Base-by-base conservation (phyloP, 2,113 vertebrate species). In the Paradoxurus hermaphroditus region DNA sequence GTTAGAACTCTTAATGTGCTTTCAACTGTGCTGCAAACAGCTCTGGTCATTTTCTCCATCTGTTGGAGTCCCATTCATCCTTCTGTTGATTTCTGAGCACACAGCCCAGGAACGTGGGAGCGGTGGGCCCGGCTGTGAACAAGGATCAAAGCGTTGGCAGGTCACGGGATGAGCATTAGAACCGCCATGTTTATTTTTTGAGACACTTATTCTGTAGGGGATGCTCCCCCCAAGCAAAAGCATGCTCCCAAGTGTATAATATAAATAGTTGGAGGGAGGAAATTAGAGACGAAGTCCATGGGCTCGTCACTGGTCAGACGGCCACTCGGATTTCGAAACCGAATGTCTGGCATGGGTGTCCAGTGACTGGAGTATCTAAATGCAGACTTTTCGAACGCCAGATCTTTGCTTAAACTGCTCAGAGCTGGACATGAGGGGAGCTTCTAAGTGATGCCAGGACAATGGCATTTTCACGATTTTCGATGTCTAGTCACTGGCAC, bases 41-140 rank as follows among this genome's bases (percentile, higher is more conserved):
- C 83, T n/a, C 21, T 10, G n/a, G 81, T 31, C 8, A 21, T 65
- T 36, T 46, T 36, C 67, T 78, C 70, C 27, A 3, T 9, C 46
- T 34, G 4, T 15, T 7, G 29, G 53, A 18, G 16, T 1, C 2
- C 31, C 31, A 0, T 11, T 19, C 9, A 6, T 23, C 44, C 56
- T 18, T 23, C 29, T 46, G 39, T 27, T 25, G 68, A 14, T 27
- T 93, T 91, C 39, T 16, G 56, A 90, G 29, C 34, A 5, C 0
- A 15, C 44, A 12, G 19, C 29, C 4, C 44, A 36, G 44, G 79
- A 11, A 6, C 8, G 1, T 13, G 14, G n/a, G 49, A 49, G 72
- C 4, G 13, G 62, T 0, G 3, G 36, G 10, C 51, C 36, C 9
- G 0, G 0, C 4, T 1, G 27, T 1, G 31, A n/a, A 1, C 6